Percentiles rank a stretch among this genome's conserved stretches.
These are phyloP conservation scores for Clistopyga incitator DNA, from an alignment of 2,888 invertebrate species.

Conservation along the genomic window DNA sequence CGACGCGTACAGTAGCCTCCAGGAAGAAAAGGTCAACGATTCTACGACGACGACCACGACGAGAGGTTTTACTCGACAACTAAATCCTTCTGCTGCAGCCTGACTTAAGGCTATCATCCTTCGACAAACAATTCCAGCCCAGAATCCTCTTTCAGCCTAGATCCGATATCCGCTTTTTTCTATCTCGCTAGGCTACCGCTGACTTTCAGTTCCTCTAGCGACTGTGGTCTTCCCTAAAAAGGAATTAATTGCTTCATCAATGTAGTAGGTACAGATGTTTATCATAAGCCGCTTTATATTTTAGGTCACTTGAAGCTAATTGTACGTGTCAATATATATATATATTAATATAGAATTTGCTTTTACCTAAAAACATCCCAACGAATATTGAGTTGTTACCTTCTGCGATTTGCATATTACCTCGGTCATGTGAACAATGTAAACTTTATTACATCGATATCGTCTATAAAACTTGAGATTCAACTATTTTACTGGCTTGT, in stretches of 20 bases:
- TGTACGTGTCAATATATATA: background rate
- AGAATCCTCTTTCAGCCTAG: slow-evolving; percentile 67
- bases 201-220: background rate
- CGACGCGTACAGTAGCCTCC: slow-evolving; percentile 15
- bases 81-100: slow-evolving; percentile 22
- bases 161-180: slow-evolving; percentile 13
- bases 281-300: background rate
- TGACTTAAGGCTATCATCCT: slow-evolving; percentile 71
- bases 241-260: background rate
- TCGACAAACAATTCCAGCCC: slow-evolving; percentile 69
- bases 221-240: background rate
- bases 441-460: background rate
- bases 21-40: slow-evolving; percentile 24
- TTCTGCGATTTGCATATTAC: too few species aligned
- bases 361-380: background rate
- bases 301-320: background rate
- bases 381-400: background rate
- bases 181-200: background rate
- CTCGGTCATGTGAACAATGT: background rate
- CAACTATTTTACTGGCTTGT: slow-evolving; percentile 2
- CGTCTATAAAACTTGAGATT: background rate
- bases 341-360: too few species aligned
- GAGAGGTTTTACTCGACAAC: slow-evolving; percentile 23
- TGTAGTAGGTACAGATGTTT: background rate
- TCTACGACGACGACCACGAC: slow-evolving; percentile 15